A percentile compares a stretch with the other conserved stretches of the same genome.
Conservation (phyloP, 2,113 vertebrate genomes). For the Synchiropus splendidus region DNA sequence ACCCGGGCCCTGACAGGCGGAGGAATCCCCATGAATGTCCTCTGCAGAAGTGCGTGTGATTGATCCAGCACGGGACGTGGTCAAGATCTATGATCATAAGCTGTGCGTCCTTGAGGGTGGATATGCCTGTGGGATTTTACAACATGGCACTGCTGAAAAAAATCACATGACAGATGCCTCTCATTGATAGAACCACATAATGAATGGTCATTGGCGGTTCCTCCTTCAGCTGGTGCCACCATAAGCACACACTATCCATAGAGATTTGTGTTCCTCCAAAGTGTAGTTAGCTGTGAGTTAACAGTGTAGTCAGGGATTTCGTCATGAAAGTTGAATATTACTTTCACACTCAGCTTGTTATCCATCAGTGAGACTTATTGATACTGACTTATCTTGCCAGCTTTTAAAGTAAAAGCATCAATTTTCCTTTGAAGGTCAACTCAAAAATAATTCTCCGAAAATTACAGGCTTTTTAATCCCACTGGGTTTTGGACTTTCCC, state of each 20-base stretch:
- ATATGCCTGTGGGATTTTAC: conserved; percentile 20
- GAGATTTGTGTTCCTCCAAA: conserved; percentile 5
- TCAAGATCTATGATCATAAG: conserved; percentile 18
- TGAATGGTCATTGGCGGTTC: conserved; percentile 14
- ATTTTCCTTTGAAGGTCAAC: no score
- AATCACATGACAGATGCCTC: conserved; percentile 16
- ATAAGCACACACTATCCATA: background rate
- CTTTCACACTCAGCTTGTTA: background rate
- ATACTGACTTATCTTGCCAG: background rate
- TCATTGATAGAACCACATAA: conserved; percentile 14
- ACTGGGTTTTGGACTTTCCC: conserved; percentile 3
- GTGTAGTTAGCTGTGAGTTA: no score
- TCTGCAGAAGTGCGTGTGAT: conserved; percentile 19
- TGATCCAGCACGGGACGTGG: conserved; percentile 5
- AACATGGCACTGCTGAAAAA: conserved; percentile 29
- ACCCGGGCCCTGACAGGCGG: no score
- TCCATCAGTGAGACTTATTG: background rate
- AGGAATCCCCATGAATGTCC: conserved; percentile 35
- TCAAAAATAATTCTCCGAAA: background rate
- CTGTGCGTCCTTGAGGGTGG: conserved; percentile 9
- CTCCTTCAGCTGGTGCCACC: conserved; percentile 6
- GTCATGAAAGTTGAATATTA: background rate
- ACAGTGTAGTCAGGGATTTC: background rate
- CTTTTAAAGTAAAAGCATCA: background rate
- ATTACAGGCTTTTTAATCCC: background rate